These are phyloP conservation scores for Chaetodon trifasciatus DNA, from an alignment of 2,797 vertebrate genomes.

Conservation along the genomic window DNA sequence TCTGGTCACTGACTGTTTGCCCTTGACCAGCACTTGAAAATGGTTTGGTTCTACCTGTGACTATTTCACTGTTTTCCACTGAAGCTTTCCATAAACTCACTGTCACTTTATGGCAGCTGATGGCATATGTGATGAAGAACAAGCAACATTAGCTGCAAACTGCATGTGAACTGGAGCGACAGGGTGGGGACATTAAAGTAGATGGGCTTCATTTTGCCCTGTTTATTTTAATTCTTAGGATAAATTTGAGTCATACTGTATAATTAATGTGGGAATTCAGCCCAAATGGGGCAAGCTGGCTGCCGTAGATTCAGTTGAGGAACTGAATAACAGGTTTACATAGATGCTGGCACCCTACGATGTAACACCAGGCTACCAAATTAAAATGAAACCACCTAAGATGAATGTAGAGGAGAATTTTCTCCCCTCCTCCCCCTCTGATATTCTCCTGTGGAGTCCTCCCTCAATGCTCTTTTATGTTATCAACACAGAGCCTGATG, in stretches of 20 bases:
- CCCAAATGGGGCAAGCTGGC: conserved; percentile 37
- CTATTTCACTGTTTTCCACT: conserved; percentile 21
- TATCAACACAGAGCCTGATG: conserved; percentile 68
- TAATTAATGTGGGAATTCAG: conserved; percentile 59
- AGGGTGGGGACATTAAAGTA: not conserved
- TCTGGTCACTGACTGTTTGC: conserved; percentile 71
- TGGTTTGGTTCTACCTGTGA: conserved; percentile 47
- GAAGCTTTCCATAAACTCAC: conserved; percentile 17
- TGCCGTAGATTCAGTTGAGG: conserved; percentile 43
- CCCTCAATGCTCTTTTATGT: conserved; percentile 52
- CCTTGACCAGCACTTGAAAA: conserved; percentile 68
- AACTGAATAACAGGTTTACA: conserved; percentile 67
- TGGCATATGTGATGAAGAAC: not conserved
- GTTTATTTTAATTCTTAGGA: conserved; percentile 30
- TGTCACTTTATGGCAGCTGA: conserved; percentile 3
- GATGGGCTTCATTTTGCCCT: not conserved
- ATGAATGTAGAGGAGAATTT: conserved; percentile 35
- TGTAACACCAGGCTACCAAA: conserved; percentile 44
- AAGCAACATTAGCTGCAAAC: not conserved
- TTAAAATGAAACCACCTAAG: conserved; percentile 55
- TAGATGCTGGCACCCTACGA: conserved; percentile 36
- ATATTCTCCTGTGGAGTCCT: conserved; percentile 34
- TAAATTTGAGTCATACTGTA: conserved; percentile 51
- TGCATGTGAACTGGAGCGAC: conserved; percentile 19
- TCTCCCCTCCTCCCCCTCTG: conserved; percentile 15